These are phyloP conservation scores for Sepiola atlantica DNA, from an alignment of 2,888 invertebrate species.

Conservation along the genomic window DNA sequence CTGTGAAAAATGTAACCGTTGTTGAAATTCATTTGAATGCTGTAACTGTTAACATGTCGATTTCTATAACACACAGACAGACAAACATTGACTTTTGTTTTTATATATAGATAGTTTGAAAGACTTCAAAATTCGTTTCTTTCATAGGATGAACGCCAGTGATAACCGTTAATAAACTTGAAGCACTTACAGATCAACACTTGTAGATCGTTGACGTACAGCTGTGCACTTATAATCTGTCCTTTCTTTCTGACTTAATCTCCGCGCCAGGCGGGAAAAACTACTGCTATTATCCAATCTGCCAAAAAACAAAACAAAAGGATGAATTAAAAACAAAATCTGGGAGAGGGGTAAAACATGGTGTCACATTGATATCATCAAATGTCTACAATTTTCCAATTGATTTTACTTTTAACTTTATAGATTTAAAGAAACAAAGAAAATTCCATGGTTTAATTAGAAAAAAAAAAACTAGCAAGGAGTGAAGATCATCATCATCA, in stretches of 20 bases:
- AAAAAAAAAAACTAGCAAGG: background rate
- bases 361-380: background rate
- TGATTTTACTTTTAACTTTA: no score
- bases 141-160: background rate
- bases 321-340: background rate
- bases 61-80: no score
- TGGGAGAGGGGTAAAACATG: background rate
- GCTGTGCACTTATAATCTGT: background rate
- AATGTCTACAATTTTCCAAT: no score
- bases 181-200: slow-evolving; percentile 40
- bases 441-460: background rate
- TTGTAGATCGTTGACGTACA: background rate
- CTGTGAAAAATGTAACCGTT: no score
- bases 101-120: no score
- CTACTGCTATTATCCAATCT: background rate
- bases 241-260: slow-evolving; percentile 18
- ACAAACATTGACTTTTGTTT: no score
- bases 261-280: slow-evolving; percentile 34
- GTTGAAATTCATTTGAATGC: no score
- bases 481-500: background rate
- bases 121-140: no score
- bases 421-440: background rate
- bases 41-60: no score
- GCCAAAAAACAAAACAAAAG: background rate
- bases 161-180: background rate